These are phyloP conservation scores for Myocastor coypus DNA, from an alignment of 2,113 vertebrate species.

Conservation along the genomic window DNA sequence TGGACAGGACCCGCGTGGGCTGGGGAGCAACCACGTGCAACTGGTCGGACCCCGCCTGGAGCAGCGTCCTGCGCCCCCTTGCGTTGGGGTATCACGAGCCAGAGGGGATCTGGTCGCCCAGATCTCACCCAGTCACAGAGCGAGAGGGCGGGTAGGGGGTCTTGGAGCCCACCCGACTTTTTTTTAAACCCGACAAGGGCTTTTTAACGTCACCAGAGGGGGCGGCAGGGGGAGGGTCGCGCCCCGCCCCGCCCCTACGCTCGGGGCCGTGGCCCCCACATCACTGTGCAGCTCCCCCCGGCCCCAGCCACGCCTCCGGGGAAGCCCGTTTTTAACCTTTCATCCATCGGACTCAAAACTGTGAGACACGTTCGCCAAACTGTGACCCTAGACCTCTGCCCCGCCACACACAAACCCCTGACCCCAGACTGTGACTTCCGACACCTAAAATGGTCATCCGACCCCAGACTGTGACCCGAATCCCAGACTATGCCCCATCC, in stretches of 20 bases:
- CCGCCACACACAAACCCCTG: slow-evolving; percentile 77
- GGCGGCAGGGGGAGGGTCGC: slow-evolving; percentile 69
- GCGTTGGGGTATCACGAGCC: neutral
- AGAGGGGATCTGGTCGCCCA: slow-evolving; percentile 22
- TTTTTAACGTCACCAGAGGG: slow-evolving; percentile 82
- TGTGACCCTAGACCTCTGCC: slow-evolving; percentile 80
- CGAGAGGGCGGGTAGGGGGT: slow-evolving; percentile 9
- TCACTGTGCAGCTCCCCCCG: slow-evolving; percentile 83
- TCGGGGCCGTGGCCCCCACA: slow-evolving; percentile 74
- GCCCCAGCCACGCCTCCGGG: slow-evolving; percentile 76
- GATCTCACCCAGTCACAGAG: slow-evolving; percentile 50
- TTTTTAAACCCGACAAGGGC: slow-evolving; percentile 83
- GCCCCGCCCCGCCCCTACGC: slow-evolving; percentile 57
- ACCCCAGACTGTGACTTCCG: slow-evolving; percentile 84
- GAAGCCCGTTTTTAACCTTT: slow-evolving; percentile 82
- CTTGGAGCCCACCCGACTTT: slow-evolving; percentile 67
- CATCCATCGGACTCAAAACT: slow-evolving; percentile 82
- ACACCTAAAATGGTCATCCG: slow-evolving; percentile 75
- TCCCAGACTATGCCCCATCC: slow-evolving; percentile 74
- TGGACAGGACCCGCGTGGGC: slow-evolving; percentile 41
- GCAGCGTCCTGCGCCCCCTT: slow-evolving; percentile 33
- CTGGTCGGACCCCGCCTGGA: slow-evolving; percentile 60
- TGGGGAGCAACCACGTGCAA: neutral
- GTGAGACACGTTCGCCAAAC: slow-evolving; percentile 81
- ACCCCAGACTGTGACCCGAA: slow-evolving; percentile 80